These are phyloP conservation scores for Pelusios castaneus DNA, from an alignment of 2,113 vertebrate species.

Conservation along the genomic window DNA sequence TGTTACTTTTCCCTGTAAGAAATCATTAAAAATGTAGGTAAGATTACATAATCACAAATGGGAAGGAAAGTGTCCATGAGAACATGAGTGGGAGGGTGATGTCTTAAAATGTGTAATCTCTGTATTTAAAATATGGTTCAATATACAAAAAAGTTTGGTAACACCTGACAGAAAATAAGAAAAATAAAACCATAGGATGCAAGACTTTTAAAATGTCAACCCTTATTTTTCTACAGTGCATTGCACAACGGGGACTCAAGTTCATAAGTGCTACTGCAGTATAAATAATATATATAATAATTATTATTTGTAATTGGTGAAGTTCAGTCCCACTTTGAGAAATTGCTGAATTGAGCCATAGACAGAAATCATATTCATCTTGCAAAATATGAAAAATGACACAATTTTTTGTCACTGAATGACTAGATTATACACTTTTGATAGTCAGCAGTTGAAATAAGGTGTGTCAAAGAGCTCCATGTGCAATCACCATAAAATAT, in stretches of 20 bases:
- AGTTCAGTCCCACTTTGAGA: neutral
- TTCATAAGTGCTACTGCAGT: neutral
- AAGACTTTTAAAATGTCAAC: neutral
- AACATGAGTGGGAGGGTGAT: neutral
- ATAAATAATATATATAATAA: neutral
- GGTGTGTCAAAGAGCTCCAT: neutral
- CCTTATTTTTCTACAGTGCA: neutral
- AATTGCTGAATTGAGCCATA: neutral
- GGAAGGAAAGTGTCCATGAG: neutral
- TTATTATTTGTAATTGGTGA: neutral
- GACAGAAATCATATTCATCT: neutral
- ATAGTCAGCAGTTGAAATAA: constrained; percentile 41
- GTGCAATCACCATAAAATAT: neutral
- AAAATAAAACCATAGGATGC: neutral
- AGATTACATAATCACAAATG: neutral
- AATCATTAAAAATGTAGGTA: neutral
- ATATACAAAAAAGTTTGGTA: rapidly evolving
- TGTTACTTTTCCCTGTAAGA: neutral
- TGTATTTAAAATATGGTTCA: neutral
- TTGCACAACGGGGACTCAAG: neutral
- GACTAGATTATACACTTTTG: neutral
- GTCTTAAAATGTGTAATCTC: neutral
- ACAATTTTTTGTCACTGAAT: neutral
- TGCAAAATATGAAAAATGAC: constrained; percentile 6
- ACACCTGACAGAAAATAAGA: neutral